Conservation (phyloP, 2,113 vertebrate species). For the Pelobates fuscus region DNA sequence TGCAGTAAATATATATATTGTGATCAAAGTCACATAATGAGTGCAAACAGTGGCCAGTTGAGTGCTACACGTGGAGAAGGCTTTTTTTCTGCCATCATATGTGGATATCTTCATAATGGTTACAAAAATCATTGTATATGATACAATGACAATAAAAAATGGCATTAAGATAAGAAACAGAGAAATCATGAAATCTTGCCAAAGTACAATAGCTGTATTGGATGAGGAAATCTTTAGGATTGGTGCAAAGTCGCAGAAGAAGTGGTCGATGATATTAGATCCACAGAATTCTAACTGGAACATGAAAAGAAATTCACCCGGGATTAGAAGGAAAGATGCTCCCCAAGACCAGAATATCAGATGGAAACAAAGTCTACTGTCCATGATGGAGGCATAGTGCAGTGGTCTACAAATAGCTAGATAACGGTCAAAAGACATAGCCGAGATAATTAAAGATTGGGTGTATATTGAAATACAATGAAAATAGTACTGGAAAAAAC, state of each 20-base stretch:
- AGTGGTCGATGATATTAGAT: slow-evolving; percentile 53
- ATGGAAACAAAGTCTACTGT: not conserved
- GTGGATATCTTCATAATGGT: not conserved
- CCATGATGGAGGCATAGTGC: slow-evolving; percentile 19
- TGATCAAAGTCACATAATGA: slow-evolving; percentile 14
- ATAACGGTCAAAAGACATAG: slow-evolving; percentile 37
- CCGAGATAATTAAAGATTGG: slow-evolving; percentile 10
- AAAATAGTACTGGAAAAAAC: slow-evolving; percentile 19
- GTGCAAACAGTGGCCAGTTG: slow-evolving; percentile 24
- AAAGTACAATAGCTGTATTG: slow-evolving; percentile 29
- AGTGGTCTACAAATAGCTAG: slow-evolving; percentile 34
- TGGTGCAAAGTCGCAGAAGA: slow-evolving; percentile 61
- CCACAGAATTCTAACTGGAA: slow-evolving; percentile 26
- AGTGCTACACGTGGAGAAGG: slow-evolving; percentile 35
- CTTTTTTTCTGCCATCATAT: not conserved
- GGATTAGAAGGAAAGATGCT: slow-evolving; percentile 1
- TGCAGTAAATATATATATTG: slow-evolving; percentile 31
- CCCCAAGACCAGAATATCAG: slow-evolving; percentile 26
- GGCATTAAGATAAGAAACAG: slow-evolving; percentile 27
- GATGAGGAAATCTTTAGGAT: slow-evolving; percentile 57
- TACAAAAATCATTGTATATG: slow-evolving; percentile 16
- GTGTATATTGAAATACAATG: slow-evolving; percentile 21
- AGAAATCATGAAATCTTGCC: slow-evolving; percentile 20
- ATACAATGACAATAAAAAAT: slow-evolving; percentile 24
- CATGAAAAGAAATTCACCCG: slow-evolving; percentile 1